A percentile compares a stretch with the other conserved stretches of the same genome.
Conservation (phyloP, 2,888 invertebrate species). For the Amaurobius ferox region DNA sequence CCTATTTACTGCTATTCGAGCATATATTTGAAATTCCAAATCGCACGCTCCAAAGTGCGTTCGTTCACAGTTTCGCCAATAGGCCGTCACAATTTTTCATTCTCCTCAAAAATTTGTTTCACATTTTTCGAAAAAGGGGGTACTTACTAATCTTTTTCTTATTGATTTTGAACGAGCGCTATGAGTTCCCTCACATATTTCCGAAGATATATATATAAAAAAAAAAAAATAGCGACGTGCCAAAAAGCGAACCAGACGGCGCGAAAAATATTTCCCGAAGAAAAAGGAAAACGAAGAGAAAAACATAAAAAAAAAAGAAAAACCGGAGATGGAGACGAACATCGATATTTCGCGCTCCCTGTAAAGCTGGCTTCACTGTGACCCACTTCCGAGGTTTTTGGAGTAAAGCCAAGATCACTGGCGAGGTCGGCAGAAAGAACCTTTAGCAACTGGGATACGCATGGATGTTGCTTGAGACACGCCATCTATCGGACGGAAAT, state of each 20-base stretch:
- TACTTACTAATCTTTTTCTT: background rate
- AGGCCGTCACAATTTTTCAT: too few species aligned
- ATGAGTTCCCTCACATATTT: background rate
- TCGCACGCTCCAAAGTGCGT: too few species aligned
- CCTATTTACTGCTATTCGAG: too few species aligned
- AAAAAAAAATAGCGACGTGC: too few species aligned
- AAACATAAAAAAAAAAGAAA: background rate
- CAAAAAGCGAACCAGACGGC: background rate
- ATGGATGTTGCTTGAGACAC: background rate
- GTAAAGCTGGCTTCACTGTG: background rate
- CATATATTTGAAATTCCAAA: too few species aligned
- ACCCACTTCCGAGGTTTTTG: background rate
- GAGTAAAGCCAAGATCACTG: slow-evolving; percentile 9
- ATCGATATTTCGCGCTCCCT: background rate
- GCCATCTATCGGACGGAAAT: background rate
- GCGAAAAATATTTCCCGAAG: background rate
- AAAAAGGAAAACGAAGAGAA: background rate
- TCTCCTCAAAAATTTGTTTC: too few species aligned
- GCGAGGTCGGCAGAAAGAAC: background rate
- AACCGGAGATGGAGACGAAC: background rate
- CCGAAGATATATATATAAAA: too few species aligned
- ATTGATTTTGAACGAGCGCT: background rate
- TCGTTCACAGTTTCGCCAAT: too few species aligned
- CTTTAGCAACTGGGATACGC: background rate
- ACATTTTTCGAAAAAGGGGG: background rate